Evolutionary conservation across 2,113 vertebrate genomes (phyloP).

Genomic region (Empidonax alnorum): DNA sequence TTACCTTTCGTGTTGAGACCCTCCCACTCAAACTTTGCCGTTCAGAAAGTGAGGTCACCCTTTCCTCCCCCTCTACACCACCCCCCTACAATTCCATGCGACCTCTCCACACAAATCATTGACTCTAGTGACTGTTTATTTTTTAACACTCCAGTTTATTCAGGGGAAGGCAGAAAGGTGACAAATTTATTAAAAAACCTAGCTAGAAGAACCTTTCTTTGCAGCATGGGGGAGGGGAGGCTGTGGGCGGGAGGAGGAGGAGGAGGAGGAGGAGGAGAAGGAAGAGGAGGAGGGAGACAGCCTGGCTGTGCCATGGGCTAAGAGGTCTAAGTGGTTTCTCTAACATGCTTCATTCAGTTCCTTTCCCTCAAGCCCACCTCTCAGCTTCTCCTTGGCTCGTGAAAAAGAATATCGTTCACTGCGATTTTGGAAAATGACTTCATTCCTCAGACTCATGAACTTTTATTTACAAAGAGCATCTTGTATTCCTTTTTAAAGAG

Average conservation of each 20-base stretch:
- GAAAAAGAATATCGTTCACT: conserved; percentile 71
- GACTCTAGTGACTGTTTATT: neutral
- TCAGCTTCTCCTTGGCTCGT: neutral
- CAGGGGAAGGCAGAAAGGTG: conserved; percentile 20
- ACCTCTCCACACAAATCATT: neutral
- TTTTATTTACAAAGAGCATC: conserved; percentile 85
- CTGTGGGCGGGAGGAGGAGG: neutral
- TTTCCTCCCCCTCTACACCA: neutral
- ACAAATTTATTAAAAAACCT: neutral
- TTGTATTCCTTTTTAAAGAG: conserved; percentile 82
- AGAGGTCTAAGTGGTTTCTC: conserved; percentile 10
- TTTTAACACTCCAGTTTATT: conserved; percentile 29
- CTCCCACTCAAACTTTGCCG: conserved; percentile 69
- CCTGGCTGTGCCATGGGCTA: conserved; percentile 6
- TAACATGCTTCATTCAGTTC: conserved; percentile 26
- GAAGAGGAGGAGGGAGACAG: neutral
- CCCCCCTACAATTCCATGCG: neutral
- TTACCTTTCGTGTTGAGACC: conserved; percentile 71
- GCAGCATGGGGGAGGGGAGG: neutral
- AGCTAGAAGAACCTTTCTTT: neutral
- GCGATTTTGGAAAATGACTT: conserved; percentile 76
- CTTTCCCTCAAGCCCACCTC: conserved; percentile 41
- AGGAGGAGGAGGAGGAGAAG: neutral
- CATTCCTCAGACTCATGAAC: conserved; percentile 79
- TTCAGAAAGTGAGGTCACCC: conserved; percentile 41